phyloP scores from a whole-genome alignment of 2,888 invertebrate species.

The Pegoplata infirma region DNA sequence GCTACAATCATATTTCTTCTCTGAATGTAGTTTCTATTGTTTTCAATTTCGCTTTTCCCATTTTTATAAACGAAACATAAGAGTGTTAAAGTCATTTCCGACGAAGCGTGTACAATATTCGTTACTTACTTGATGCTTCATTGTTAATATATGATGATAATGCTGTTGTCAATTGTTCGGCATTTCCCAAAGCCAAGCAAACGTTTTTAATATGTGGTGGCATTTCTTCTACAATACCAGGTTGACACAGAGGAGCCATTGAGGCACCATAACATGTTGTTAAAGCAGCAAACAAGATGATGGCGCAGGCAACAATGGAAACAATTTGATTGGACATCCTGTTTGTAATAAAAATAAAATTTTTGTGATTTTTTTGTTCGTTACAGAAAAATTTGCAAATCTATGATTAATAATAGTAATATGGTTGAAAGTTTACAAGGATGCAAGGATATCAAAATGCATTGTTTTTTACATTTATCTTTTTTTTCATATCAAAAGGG shows the following conservation, averaged over 20 bases:
- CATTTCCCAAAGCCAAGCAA: constrained; percentile 80
- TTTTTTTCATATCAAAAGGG: constrained; percentile 35
- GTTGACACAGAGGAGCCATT: constrained; percentile 80
- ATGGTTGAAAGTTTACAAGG: neutral
- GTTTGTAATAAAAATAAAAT: constrained; percentile 25
- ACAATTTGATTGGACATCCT: constrained; percentile 73
- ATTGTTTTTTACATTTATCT: constrained; percentile 40
- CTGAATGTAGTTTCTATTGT: no score
- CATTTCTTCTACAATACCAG: constrained; percentile 80
- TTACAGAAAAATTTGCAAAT: neutral
- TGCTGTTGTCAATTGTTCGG: constrained; percentile 75
- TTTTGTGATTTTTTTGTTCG: neutral
- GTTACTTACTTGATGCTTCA: constrained; percentile 75
- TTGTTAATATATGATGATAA: constrained; percentile 77
- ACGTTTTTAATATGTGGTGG: constrained; percentile 81
- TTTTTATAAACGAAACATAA: no score
- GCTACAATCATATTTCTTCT: no score
- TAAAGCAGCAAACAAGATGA: constrained; percentile 66
- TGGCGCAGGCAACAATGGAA: constrained; percentile 66
- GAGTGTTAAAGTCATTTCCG: no score
- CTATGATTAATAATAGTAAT: neutral
- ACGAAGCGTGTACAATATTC: no score
- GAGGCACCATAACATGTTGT: constrained; percentile 70
- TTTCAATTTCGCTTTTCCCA: no score
- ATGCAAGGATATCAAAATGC: constrained; percentile 42